Base-by-base conservation (phyloP, 2,888 invertebrate species). In the Euspilapteryx auroguttella region DNA sequence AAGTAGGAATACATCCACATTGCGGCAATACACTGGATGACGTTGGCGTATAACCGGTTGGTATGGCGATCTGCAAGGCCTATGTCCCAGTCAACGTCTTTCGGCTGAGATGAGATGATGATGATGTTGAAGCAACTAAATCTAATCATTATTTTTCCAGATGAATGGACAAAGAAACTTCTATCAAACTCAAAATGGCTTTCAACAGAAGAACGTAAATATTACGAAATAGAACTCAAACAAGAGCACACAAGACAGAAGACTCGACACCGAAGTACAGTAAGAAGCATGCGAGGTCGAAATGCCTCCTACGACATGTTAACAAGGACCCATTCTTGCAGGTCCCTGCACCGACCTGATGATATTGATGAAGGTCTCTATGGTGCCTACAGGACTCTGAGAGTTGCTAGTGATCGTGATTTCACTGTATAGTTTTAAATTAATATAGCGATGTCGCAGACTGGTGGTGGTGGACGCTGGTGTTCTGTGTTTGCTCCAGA, bases 151-250 rank as follows among this genome's bases (percentile, higher is more conserved):
- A 12, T 28, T 30, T 21, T 41, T 39, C 28, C 62, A 75, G 87
- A 85, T 24, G 73, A 80, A 47, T 87, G 87, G 87, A 78, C 85
- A 34, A 81, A 86, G 41, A 86, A 85, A 41, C 54, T 88, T 4
- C 78, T 85, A 27, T 81, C 56, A 17, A 83, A 85, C 45, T 76
- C 80, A 14, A 82, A 84, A 30, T 88, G 87, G 87, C 84, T 88
- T 39, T 75, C 81, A 44, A 73, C 73, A 14, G 86, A 87, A 47
- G 86, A 87, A 24, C 45, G 57, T 3, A 58, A 49, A 29, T 71
- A 54, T 39, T 71, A 68, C 44, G 55, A 63, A 14, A 71, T 73
- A n/a, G 68, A 65, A 28, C 36, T 75, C 2, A 64, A 57, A 14
- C 69, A 69, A 2, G 65, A 62, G 31, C n/a, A n/a, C n/a, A 23